A percentile compares a stretch with the other conserved stretches of the same genome.
Evolutionary conservation across 2,888 invertebrate genomes (phyloP).

Genomic region (Pherbina coryleti): DNA sequence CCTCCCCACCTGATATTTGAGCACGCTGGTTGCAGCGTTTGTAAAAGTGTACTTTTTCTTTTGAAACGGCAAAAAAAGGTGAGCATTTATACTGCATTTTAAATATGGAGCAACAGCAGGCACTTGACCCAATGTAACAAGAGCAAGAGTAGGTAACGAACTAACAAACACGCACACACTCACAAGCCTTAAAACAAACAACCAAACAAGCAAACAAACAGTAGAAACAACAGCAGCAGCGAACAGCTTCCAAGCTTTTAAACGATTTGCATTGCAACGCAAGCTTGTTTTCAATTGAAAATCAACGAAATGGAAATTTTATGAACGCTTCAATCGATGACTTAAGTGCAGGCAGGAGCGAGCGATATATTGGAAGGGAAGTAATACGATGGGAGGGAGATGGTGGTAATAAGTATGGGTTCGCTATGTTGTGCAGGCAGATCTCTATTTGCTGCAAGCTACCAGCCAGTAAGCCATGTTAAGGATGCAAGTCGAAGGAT

Average conservation of each 20-base stretch:
- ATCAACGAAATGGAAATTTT: conserved; percentile 53
- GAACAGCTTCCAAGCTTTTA: conserved; percentile 49
- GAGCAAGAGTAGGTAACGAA: conserved; percentile 5
- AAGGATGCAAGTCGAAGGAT: neutral
- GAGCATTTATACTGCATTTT: conserved; percentile 37
- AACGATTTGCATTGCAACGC: conserved; percentile 52
- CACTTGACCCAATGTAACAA: conserved; percentile 46
- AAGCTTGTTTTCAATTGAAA: conserved; percentile 52
- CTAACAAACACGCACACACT: neutral
- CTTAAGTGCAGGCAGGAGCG: conserved; percentile 47
- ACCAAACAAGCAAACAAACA: neutral
- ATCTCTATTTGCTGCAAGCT: neutral
- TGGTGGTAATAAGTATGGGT: neutral
- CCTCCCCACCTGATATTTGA: neutral
- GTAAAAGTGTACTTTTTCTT: neutral
- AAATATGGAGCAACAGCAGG: conserved; percentile 39
- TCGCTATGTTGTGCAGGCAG: neutral
- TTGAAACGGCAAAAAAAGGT: neutral
- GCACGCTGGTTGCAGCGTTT: neutral
- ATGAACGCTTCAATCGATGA: conserved; percentile 53
- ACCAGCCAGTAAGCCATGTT: neutral
- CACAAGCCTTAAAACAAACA: conserved; percentile 9
- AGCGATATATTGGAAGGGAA: neutral
- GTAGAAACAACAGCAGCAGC: conserved; percentile 4
- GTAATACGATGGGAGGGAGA: neutral